phyloP scores from a whole-genome alignment of 2,113 vertebrate species.

The Pomatorhinus ruficollis region DNA sequence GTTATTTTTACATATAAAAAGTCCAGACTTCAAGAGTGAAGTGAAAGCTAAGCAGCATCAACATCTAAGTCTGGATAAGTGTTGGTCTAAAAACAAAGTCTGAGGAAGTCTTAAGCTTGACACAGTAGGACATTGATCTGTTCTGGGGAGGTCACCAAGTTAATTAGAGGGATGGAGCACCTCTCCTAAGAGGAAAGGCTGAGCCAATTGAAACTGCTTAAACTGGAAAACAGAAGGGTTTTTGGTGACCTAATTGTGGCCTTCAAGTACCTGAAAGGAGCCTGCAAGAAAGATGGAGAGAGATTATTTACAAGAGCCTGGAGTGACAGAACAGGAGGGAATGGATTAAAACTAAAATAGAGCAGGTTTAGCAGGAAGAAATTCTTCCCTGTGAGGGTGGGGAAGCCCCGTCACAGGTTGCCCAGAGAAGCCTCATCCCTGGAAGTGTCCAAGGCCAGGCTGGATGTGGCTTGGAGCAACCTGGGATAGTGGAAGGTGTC shows the following conservation, averaged over 20 bases:
- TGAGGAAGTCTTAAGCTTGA: neutral
- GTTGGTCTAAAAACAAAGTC: neutral
- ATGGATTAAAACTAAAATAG: neutral
- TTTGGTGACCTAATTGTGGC: neutral
- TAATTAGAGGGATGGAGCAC: neutral
- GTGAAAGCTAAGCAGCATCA: neutral
- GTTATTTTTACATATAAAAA: neutral
- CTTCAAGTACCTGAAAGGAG: neutral
- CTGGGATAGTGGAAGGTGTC: neutral
- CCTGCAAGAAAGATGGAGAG: neutral
- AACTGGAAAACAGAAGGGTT: neutral
- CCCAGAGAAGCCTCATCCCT: neutral
- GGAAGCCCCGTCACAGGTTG: fast-evolving
- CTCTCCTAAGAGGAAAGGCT: neutral
- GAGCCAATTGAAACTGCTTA: neutral
- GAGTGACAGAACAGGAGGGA: neutral
- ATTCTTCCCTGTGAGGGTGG: neutral
- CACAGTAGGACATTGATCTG: neutral
- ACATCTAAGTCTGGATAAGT: neutral
- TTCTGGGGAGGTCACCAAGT: neutral
- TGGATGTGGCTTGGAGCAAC: neutral
- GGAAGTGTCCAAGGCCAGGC: neutral
- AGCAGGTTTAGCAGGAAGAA: neutral
- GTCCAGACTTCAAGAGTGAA: neutral
- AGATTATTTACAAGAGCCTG: neutral